Conservation (phyloP, 2,797 vertebrate species). For the Zalophus californianus region DNA sequence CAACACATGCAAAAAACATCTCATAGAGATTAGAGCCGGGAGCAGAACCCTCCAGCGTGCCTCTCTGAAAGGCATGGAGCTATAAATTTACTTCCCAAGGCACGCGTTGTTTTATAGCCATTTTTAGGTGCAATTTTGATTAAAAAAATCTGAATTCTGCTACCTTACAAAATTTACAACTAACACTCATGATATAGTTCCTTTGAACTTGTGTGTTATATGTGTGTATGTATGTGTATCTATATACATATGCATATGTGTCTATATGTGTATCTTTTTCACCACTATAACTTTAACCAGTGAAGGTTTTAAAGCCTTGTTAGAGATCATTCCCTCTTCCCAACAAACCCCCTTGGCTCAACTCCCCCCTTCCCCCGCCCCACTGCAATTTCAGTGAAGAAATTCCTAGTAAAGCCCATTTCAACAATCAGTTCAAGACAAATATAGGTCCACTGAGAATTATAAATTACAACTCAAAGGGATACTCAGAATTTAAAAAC, state of each 20-base stretch:
- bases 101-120: slow-evolving; percentile 80
- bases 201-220: slow-evolving; percentile 10
- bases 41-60: slow-evolving; percentile 84
- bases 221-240: neutral
- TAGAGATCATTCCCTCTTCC: slow-evolving; percentile 81
- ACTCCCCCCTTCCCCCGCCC: slow-evolving; percentile 64
- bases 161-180: slow-evolving; percentile 84
- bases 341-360: slow-evolving; percentile 65
- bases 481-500: slow-evolving; percentile 83
- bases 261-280: slow-evolving; percentile 69
- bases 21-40: slow-evolving; percentile 84
- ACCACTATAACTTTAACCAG: slow-evolving; percentile 81
- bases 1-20: slow-evolving; percentile 86
- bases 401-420: slow-evolving; percentile 89
- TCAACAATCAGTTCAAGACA: slow-evolving; percentile 87
- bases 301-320: slow-evolving; percentile 86
- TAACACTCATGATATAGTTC: slow-evolving; percentile 69
- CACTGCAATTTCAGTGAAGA: slow-evolving; percentile 78
- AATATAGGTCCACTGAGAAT: slow-evolving; percentile 87
- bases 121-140: slow-evolving; percentile 75
- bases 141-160: slow-evolving; percentile 73
- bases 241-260: neutral
- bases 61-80: slow-evolving; percentile 82
- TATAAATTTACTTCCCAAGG: slow-evolving; percentile 82
- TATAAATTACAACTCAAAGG: slow-evolving; percentile 88